phyloP scores from a whole-genome alignment of 2,797 vertebrate genomes.

The Oryzias sinensis region DNA sequence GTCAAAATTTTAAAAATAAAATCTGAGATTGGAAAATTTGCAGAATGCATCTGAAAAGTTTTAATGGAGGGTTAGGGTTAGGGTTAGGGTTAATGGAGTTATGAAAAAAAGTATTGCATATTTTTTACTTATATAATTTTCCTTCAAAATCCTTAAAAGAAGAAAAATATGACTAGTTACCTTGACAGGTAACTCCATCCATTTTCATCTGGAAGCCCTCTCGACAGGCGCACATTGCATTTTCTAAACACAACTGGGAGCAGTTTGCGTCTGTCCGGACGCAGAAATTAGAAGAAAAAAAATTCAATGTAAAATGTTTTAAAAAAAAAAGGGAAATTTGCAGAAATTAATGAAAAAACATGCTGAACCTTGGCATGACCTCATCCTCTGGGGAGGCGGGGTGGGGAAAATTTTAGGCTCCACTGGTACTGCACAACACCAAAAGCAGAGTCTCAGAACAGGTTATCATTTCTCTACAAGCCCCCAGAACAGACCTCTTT shows the following conservation, averaged over 20 bases:
- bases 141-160: no score
- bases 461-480: neutral
- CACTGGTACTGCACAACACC: neutral
- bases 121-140: no score
- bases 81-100: no score
- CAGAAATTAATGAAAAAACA: neutral
- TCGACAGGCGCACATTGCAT: conserved; percentile 81
- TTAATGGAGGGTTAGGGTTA: no score
- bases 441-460: neutral
- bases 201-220: conserved; percentile 83
- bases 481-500: neutral
- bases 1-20: no score
- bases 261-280: conserved; percentile 80
- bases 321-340: neutral
- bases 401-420: conserved; percentile 6
- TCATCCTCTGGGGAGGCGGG: conserved; percentile 42
- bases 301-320: neutral
- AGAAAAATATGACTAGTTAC: conserved; percentile 60
- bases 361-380: conserved; percentile 80
- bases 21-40: no score
- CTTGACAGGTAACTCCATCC: conserved; percentile 85
- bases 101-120: no score
- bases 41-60: no score
- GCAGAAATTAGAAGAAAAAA: neutral
- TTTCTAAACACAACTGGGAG: conserved; percentile 83